These are phyloP conservation scores for Idaea dimidiata DNA, from an alignment of 2,888 invertebrate species.

Conservation along the genomic window DNA sequence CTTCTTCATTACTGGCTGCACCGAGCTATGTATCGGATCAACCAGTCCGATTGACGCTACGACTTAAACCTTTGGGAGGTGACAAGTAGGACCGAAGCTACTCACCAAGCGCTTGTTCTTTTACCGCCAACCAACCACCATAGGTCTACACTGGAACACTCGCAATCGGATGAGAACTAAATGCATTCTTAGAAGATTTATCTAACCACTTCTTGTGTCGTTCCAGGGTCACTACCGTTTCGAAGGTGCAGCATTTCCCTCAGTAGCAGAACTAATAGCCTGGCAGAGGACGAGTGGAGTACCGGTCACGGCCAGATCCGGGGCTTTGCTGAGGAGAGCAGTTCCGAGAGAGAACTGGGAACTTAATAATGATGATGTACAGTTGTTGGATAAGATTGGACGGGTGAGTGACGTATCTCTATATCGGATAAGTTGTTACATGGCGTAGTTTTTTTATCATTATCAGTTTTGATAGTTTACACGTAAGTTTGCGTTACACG, in stretches of 20 bases:
- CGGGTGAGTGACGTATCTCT: constrained; percentile 82
- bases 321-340: constrained; percentile 92
- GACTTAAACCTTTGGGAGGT: too few relatives aligned
- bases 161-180: too few relatives aligned
- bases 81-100: too few relatives aligned
- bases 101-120: too few relatives aligned
- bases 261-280: constrained; percentile 93
- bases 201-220: not conserved
- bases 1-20: too few relatives aligned
- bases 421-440: not conserved
- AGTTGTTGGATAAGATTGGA: constrained; percentile 95
- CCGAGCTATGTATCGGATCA: too few relatives aligned
- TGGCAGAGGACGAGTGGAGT: constrained; percentile 93
- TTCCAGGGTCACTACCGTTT: constrained; percentile 93
- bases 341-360: constrained; percentile 97
- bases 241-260: constrained; percentile 96
- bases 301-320: constrained; percentile 95
- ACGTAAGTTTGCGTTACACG: too few relatives aligned
- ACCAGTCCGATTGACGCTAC: too few relatives aligned
- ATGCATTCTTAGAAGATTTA: not conserved
- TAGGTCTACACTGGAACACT: too few relatives aligned
- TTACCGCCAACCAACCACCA: too few relatives aligned
- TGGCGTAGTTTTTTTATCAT: not conserved
- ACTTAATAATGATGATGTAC: constrained; percentile 96
- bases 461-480: too few relatives aligned